Evolutionary conservation across 1,140 invertebrate species (phyloP).

Genomic region (Drosophila jambulina): DNA sequence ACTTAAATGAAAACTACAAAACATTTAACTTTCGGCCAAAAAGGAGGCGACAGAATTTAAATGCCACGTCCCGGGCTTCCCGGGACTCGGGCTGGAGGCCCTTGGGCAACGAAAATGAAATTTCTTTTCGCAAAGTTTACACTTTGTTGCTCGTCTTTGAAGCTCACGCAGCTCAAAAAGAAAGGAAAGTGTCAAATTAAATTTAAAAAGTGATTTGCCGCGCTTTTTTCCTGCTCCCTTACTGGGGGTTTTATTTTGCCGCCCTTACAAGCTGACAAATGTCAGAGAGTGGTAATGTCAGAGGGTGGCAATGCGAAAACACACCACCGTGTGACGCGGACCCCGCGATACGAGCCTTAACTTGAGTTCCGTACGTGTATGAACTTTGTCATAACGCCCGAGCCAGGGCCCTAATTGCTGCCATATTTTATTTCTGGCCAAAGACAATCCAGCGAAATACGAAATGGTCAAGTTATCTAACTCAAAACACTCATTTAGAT

Average conservation of each 20-base stretch:
- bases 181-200: conserved; percentile 80
- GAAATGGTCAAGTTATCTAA: conserved; percentile 62
- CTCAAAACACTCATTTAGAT: conserved; percentile 73
- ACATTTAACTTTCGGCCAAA: conserved; percentile 68
- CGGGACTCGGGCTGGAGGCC: conserved; percentile 20
- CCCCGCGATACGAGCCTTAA: background rate
- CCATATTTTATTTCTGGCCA: conserved; percentile 46
- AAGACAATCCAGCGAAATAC: conserved; percentile 57
- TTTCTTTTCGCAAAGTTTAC: conserved; percentile 69
- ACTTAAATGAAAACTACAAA: conserved; percentile 81
- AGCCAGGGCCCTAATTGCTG: conserved; percentile 23
- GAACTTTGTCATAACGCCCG: conserved; percentile 16
- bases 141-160: conserved; percentile 74
- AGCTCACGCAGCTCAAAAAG: conserved; percentile 48
- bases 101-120: conserved; percentile 72
- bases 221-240: conserved; percentile 39
- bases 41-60: conserved; percentile 67
- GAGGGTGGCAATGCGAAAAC: conserved; percentile 60
- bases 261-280: conserved; percentile 64
- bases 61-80: conserved; percentile 55
- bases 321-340: conserved; percentile 31
- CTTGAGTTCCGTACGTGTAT: background rate
- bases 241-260: conserved; percentile 32
- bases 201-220: conserved; percentile 81
- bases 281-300: conserved; percentile 20